Evolutionary conservation across 2,113 vertebrate species (phyloP).

Genomic region (Clarias gariepinus): DNA sequence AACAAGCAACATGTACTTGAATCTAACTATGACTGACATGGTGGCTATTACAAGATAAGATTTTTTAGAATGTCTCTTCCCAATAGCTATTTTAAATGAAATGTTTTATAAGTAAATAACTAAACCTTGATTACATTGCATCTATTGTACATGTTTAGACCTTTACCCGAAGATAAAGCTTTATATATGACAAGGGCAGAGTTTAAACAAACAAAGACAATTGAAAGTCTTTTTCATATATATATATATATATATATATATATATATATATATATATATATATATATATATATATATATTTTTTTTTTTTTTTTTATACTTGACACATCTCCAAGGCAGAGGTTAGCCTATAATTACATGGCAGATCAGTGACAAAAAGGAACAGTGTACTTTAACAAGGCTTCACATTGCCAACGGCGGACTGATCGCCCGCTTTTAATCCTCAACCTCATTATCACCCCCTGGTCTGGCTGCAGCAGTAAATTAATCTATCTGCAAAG

Average conservation of each 20-base stretch:
- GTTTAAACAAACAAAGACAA: constrained; percentile 43
- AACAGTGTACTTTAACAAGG: constrained; percentile 85
- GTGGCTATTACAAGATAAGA: not conserved
- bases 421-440: constrained; percentile 93
- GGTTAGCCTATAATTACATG: constrained; percentile 75
- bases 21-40: constrained; percentile 23
- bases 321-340: constrained; percentile 58
- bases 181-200: not conserved
- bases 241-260: not conserved
- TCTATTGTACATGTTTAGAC: not conserved
- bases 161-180: not conserved
- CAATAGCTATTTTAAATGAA: not conserved
- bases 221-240: constrained; percentile 35
- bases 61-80: not conserved
- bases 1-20: constrained; percentile 19
- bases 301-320: constrained; percentile 47
- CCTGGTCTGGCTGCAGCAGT: constrained; percentile 89
- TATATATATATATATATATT: no score
- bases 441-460: constrained; percentile 99
- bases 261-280: no score
- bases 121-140: not conserved
- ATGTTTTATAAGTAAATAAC: not conserved
- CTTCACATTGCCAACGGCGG: constrained; percentile 74
- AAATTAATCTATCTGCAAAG: constrained; percentile 93
- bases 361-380: constrained; percentile 70